Evolutionary conservation across 1,140 invertebrate species (phyloP), one percentile per base, ranked within the genome.

Genomic region (Leptestheria dahalacensis): DNA sequence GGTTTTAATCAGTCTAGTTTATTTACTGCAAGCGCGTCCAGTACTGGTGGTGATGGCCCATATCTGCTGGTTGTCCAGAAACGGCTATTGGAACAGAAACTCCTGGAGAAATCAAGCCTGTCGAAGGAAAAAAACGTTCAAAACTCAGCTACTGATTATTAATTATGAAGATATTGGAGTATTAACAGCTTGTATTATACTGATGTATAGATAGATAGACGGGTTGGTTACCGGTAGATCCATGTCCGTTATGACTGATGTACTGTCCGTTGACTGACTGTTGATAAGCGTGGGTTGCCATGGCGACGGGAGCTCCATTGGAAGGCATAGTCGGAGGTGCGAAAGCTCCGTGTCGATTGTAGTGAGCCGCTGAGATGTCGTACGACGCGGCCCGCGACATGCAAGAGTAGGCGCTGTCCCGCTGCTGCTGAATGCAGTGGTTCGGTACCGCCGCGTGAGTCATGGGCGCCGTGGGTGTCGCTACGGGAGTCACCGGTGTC

Each of bases 11-110:
- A n/a, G n/a, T n/a, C n/a, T n/a, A n/a, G n/a, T n/a, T n/a, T n/a
- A 24, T 55, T 79, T 78, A 82, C 76, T 82, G 80, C 33, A 82
- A 68, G 65, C 81, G 72, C 21, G 80, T 77, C 81, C 81, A 83
- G 65, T 83, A 83, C 67, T 82, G 80, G 60, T 82, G 80, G 60
- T 78, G 75, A 61, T 78, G 75, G 54, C 76, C 71, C 78, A 82
- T 80, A 62, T 82, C 80, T 56, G 74, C 72, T 25, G 75, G 72
- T 59, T 80, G 79, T 28, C 81, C 81, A 10, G 81, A 81, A 50
- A 83, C 80, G 64, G 82, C 81, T 29, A 83, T 78, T 9, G 81
- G 81, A 2, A 83, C 81, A 47, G 80, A 82, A n/a, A 83, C 79
- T 25, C 81, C 81, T 10, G 81, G 81, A 12, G 81, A 83, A 68